Evolutionary conservation across 2,797 vertebrate genomes (phyloP), one percentile per base, ranked within the genome.

Genomic region (Fundulus diaphanus): DNA sequence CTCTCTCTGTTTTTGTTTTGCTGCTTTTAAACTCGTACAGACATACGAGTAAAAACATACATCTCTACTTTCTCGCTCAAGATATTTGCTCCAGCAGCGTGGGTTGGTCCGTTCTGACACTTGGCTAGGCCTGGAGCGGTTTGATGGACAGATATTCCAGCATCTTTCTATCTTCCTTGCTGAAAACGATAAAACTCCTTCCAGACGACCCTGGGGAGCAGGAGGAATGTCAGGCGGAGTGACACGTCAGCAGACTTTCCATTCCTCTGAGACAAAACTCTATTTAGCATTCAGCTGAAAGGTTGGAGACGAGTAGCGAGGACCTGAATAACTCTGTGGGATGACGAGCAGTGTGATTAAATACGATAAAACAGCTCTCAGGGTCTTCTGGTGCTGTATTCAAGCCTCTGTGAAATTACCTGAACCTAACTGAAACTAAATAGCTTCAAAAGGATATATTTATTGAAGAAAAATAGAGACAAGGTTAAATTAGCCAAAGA

Each of bases 271-370:
- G 88, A 89, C 73, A 42, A 73, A 78, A 82, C 79, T 85, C 82
- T 85, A 74, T 88, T 92, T 92, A 90, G 84, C 85, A 92, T 92
- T 92, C 90, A 44, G 79, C 85, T 79, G 83, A 85, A 89, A 88
- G 88, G 85, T 83, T 87, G 82, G 67, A 70, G 80, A 82, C 77
- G 49, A 79, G 85, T 33, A 69, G 48, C 67, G 51, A 79, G 56
- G 74, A 52, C 22, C 52, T 63, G 72, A 74, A 84, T 76, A 82
- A 76, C 72, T 85, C 63, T 77, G 72, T 1, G 20, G 56, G 75
- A 77, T 68, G 61, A 83, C 20, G 46, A 73, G 35, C 77, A 76
- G 51, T 29, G 33, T 18, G 44, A 82, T 73, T 73, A 82, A 82
- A 84, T 79, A 20, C 61, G 63, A 79, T 70, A 16, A 71, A 78